Evolutionary conservation across 2,113 vertebrate genomes (phyloP), one percentile per base, ranked within the genome.

Genomic region (Aspiorhynchus laticeps): DNA sequence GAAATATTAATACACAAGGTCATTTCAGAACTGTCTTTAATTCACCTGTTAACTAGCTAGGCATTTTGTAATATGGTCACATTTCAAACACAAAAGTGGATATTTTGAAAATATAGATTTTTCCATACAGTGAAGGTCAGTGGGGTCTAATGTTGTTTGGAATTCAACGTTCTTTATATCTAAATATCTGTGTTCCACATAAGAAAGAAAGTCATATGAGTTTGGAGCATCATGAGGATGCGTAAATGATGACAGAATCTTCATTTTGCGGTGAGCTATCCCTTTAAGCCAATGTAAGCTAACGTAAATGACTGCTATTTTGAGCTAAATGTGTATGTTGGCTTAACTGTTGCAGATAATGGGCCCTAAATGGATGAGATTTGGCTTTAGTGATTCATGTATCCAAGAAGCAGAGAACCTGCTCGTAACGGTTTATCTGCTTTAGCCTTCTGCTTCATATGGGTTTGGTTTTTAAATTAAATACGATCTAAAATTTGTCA

Each of bases 381-480:
- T 46, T 77, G 71, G 38, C 73, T 75, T 46, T 46, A 75, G 73
- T 75, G 41, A 75, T 8, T 75, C 41, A 75, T 75, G 24, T n/a
- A 75, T 26, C 73, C 73, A 75, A 85, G 86, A 79, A 63, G 77
- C 73, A 56, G 15, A 73, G 38, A 87, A 51, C 28, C 80, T 81
- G 51, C 71, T 65, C 11, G 63, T 87, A 88, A 88, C 36, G 85
- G 24, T 83, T 86, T 89, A 87, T 86, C 88, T 79, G 24, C 67
- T 28, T 71, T 33, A 69, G 33, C 26, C 69, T 67, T 89, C 75
- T 65, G 85, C 77, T 61, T 79, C 75, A 12, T 53, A 67, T 61
- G 65, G 83, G 83, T 56, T 87, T 83, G 85, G 15, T 51, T 67
- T 43, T 24, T 59, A 21, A 85, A 88, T 11, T 43, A 85, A 41